A percentile compares a stretch with the other conserved stretches of the same genome.
phyloP scores from a whole-genome alignment of 2,888 invertebrate species.

The Andrena praecox region DNA sequence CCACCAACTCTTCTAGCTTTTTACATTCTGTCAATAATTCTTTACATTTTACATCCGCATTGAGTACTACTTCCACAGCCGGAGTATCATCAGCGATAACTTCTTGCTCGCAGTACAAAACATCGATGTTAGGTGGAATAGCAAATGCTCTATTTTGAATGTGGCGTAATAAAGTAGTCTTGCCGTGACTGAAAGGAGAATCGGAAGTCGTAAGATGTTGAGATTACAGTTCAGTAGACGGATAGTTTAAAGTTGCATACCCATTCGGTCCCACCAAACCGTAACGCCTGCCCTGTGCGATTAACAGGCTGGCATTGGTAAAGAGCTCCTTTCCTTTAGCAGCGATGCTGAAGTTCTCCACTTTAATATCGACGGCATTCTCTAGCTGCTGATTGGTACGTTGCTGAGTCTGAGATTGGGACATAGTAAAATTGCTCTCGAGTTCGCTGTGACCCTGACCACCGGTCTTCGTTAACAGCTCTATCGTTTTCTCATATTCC shows the following conservation, averaged over 20 bases:
- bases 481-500: constrained; percentile 95
- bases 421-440: constrained; percentile 98
- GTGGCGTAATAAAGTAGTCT: constrained; percentile 98
- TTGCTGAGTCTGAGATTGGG: constrained; percentile 89
- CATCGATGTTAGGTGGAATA: constrained; percentile 98
- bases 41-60: constrained; percentile 96
- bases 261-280: constrained; percentile 99
- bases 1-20: constrained; percentile 91
- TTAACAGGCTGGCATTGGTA: constrained; percentile 96
- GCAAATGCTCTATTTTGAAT: constrained; percentile 95
- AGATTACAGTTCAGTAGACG: not conserved
- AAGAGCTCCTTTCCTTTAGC: constrained; percentile 99
- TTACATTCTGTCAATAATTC: constrained; percentile 93
- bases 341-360: constrained; percentile 98
- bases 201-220: not conserved
- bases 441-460: constrained; percentile 95
- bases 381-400: constrained; percentile 87
- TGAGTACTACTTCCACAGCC: constrained; percentile 97
- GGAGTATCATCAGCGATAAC: constrained; percentile 97
- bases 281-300: constrained; percentile 97
- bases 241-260: constrained; percentile 83
- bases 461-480: constrained; percentile 93
- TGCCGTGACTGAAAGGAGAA: constrained; percentile 93
- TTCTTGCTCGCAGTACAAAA: constrained; percentile 99
- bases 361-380: constrained; percentile 98